These are phyloP conservation scores for Eupithecia pulchellata DNA, from an alignment of 2,888 invertebrate species.

Conservation along the genomic window DNA sequence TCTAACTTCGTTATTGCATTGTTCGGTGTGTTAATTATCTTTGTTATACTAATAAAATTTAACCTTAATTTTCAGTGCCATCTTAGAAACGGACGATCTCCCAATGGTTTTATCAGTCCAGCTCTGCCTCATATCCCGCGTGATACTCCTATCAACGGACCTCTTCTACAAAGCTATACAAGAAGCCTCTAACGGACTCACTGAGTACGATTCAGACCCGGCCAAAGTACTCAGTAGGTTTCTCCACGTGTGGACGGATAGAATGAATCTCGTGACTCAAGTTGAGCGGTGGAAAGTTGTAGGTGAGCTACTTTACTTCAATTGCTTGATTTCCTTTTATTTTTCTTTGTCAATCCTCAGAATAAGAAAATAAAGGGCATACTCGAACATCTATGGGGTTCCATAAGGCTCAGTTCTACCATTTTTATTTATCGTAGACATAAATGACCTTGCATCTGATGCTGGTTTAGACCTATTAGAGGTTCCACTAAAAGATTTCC, in stretches of 20 bases:
- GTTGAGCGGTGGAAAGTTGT: constrained; percentile 93
- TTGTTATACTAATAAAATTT: no score
- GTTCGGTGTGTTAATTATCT: no score
- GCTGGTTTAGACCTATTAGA: no score
- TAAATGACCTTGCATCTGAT: no score
- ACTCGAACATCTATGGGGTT: neutral
- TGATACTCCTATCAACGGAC: constrained; percentile 89
- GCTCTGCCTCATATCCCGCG: constrained; percentile 91
- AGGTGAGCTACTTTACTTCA: constrained; percentile 71
- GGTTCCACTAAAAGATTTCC: no score
- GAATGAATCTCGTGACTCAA: constrained; percentile 91
- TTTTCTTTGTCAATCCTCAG: neutral
- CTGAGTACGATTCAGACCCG: constrained; percentile 82
- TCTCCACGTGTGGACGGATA: constrained; percentile 91
- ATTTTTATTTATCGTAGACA: neutral
- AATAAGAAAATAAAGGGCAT: neutral
- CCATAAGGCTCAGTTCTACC: neutral
- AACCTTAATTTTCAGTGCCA: constrained; percentile 78
- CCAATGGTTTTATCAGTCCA: constrained; percentile 92
- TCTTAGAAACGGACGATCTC: constrained; percentile 89
- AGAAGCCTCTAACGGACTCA: constrained; percentile 72
- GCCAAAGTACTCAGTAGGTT: constrained; percentile 89
- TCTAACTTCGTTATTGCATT: no score
- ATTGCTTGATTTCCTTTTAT: neutral
- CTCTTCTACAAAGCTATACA: constrained; percentile 87